phyloP scores from a whole-genome alignment of 2,888 invertebrate species.

The Ectobius pallidus region DNA sequence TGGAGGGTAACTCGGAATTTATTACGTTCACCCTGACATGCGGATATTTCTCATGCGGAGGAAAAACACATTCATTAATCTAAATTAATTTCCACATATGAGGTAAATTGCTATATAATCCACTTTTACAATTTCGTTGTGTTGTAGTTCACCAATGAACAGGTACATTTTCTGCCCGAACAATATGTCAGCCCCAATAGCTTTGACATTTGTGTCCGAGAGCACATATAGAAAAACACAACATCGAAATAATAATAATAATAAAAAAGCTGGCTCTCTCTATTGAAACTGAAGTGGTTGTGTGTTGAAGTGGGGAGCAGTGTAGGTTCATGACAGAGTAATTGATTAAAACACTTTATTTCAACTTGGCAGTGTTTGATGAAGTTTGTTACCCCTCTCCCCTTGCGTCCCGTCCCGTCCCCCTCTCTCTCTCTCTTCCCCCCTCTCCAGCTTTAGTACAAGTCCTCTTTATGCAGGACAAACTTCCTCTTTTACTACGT shows the following conservation, averaged over 20 bases:
- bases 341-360: slow-evolving; percentile 31
- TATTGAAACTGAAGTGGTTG: not conserved
- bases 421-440: no score
- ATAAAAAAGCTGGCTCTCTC: not conserved
- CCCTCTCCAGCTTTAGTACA: no score
- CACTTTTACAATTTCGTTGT: not conserved
- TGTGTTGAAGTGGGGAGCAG: not conserved
- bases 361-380: slow-evolving; percentile 20
- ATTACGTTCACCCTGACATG: no score
- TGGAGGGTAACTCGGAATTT: no score
- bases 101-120: not conserved
- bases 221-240: slow-evolving; percentile 2
- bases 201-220: slow-evolving; percentile 21
- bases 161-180: slow-evolving; percentile 12
- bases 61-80: slow-evolving; percentile 6
- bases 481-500: no score
- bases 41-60: no score
- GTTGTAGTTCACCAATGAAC: not conserved
- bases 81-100: not conserved
- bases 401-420: no score
- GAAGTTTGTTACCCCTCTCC: slow-evolving; percentile 25
- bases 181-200: slow-evolving; percentile 23
- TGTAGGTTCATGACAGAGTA: slow-evolving; percentile 2
- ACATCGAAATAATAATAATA: not conserved
- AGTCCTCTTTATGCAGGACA: no score